Evolutionary conservation across 2,888 invertebrate genomes (phyloP), one percentile per base, ranked within the genome.

Genomic region (Nebria brevicollis): DNA sequence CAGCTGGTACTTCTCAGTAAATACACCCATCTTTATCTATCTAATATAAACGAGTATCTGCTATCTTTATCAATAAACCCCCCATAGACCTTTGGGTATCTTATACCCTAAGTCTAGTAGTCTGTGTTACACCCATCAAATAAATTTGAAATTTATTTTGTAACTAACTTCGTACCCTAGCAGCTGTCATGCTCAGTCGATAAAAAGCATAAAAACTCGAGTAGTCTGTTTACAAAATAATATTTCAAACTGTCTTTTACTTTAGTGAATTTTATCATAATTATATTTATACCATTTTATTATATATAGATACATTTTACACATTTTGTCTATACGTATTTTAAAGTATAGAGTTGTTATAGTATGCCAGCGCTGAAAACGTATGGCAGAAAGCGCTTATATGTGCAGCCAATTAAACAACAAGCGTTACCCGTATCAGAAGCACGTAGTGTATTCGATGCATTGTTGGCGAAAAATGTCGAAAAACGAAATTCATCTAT

Each of bases 401-500:
- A 74, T 73, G 25, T 34, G 11, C 41, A 74, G 7, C 15, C 65
- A 42, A 72, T 72, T 8, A 78, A 73, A 41, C 77, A 66, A 7
- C 15, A 64, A 64, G 72, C 83, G 42, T 79, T 81, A 6, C 75
- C 72, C 65, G 66, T 72, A 13, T 68, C 81, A 6, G 66, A 76
- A 43, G 76, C 81, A 41, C 72, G 81, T 66, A 73, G 26, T 72
- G 84, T 83, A 20, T 79, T 84, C 43, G 84, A 85, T 82, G 81
- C 82, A 54, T 82, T 85, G 54, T 83, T 85, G 72, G 83, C 84
- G 42, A 83, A 83, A 82, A 85, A 85, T 74, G 82, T 84, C 42
- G 76, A 79, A 26, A 85, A 84, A 82, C 77, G 83, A 81, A 83
- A 83, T 34, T 77, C 80, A 76, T 78, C 75, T 34, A 15, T 72